Conservation (phyloP, 2,888 invertebrate species). For the Quadroppia sp. region DNA sequence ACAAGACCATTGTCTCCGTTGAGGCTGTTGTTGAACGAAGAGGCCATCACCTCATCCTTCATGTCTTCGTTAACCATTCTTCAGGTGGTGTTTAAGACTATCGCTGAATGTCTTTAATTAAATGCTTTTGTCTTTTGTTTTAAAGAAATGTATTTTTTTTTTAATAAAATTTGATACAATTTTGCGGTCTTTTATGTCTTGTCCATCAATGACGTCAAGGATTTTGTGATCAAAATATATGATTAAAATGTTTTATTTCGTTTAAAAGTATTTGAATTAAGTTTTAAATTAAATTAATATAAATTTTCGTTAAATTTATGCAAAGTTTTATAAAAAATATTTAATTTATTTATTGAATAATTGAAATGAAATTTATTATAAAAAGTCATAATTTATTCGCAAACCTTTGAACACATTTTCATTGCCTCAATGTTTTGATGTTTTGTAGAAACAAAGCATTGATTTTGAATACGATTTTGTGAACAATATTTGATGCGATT, state of each 20-base stretch:
- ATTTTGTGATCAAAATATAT: too few species aligned
- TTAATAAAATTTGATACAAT: neutral
- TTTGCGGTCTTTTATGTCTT: neutral
- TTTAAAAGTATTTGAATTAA: too few species aligned
- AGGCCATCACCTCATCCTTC: neutral
- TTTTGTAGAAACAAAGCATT: neutral
- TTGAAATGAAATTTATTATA: too few species aligned
- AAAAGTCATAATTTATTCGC: neutral
- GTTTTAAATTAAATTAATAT: too few species aligned
- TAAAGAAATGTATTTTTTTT: too few species aligned
- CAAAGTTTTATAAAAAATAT: too few species aligned
- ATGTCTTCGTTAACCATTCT: constrained; percentile 5
- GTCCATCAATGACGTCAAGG: too few species aligned
- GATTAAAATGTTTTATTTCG: too few species aligned
- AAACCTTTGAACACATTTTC: neutral
- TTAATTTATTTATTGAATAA: too few species aligned
- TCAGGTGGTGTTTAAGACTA: too few species aligned
- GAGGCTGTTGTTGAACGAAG: neutral
- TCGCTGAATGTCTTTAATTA: too few species aligned
- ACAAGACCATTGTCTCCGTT: constrained; percentile 8
- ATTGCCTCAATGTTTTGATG: neutral
- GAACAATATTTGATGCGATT: neutral
- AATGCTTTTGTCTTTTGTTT: constrained; percentile 8
- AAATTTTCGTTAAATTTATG: too few species aligned
- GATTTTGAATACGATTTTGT: neutral